Conservation (phyloP, 2,113 vertebrate species). For the Prietella phreatophila region DNA sequence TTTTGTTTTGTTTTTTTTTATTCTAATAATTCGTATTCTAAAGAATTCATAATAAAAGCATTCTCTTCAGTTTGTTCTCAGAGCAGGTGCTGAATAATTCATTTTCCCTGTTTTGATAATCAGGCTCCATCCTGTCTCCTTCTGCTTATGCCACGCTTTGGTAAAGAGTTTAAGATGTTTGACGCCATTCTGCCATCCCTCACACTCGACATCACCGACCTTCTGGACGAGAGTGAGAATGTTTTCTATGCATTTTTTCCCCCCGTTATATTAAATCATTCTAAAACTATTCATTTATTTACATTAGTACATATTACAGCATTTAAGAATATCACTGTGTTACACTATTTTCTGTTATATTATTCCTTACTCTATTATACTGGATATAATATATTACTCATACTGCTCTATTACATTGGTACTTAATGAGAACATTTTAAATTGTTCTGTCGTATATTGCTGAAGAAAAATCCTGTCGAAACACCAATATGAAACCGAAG, state of each 20-base stretch:
- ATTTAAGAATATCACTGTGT: not conserved
- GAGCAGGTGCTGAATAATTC: not conserved
- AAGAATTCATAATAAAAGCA: not conserved
- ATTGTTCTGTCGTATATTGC: not conserved
- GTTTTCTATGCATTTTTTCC: not conserved
- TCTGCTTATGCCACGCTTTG: slow-evolving; percentile 81
- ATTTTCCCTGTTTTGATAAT: not conserved
- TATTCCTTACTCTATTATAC: not conserved
- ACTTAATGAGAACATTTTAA: not conserved
- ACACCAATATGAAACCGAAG: not conserved
- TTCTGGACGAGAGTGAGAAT: slow-evolving; percentile 75
- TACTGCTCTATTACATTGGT: not conserved
- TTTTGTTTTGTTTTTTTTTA: not conserved
- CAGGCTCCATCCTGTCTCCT: slow-evolving; percentile 82
- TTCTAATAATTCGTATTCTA: not conserved
- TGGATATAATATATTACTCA: not conserved
- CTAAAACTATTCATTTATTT: not conserved
- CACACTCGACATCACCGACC: slow-evolving; percentile 76
- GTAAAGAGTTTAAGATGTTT: slow-evolving; percentile 84
- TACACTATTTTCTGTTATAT: not conserved
- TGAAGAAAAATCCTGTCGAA: not conserved
- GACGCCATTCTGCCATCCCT: slow-evolving; percentile 75
- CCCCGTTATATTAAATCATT: too few species aligned
- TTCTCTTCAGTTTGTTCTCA: not conserved
- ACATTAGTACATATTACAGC: not conserved